phyloP scores from a whole-genome alignment of 2,113 vertebrate genomes.

The Tachuris rubrigastra region DNA sequence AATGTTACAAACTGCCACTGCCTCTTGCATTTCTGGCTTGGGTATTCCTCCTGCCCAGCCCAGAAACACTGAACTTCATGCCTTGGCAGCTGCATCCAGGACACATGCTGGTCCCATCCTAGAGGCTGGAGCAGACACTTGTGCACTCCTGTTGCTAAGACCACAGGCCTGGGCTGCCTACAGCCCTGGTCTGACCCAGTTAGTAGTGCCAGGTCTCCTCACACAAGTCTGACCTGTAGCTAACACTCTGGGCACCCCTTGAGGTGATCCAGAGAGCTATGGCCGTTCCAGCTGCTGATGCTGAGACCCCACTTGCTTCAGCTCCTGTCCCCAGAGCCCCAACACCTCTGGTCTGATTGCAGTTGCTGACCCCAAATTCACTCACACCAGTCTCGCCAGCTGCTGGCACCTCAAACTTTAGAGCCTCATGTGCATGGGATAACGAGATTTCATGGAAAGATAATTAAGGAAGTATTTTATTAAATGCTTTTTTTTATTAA shows the following conservation, averaged over 20 bases:
- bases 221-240: background rate
- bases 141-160: background rate
- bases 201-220: background rate
- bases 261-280: background rate
- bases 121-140: background rate
- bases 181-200: background rate
- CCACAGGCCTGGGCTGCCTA: background rate
- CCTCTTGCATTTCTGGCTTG: background rate
- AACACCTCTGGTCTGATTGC: background rate
- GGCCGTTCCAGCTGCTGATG: background rate
- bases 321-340: background rate
- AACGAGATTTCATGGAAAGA: background rate
- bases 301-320: background rate
- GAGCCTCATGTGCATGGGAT: background rate
- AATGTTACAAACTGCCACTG: background rate
- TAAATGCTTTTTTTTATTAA: no score
- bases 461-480: background rate
- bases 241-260: rapidly evolving
- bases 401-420: background rate
- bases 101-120: background rate
- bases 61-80: background rate
- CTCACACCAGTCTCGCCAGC: background rate
- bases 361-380: background rate
- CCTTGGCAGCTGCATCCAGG: background rate
- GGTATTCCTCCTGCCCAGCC: background rate